These are phyloP conservation scores for Atherinosoma microstoma DNA, from an alignment of 2,797 vertebrate species.

Conservation along the genomic window DNA sequence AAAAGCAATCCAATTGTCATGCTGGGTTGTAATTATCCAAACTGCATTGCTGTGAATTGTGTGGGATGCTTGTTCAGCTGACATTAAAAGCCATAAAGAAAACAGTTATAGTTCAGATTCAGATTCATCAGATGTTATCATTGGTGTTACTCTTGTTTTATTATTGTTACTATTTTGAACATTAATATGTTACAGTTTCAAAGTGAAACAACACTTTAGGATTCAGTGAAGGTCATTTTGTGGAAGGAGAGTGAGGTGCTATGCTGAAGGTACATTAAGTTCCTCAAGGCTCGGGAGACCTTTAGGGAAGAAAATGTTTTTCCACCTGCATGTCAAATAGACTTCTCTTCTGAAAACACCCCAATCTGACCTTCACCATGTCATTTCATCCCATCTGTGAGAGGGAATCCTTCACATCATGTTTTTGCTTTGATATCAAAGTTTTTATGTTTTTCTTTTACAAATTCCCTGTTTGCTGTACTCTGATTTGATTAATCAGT, in stretches of 20 bases:
- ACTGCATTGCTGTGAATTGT: conserved; percentile 34
- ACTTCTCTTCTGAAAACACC: conserved; percentile 48
- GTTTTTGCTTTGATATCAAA: conserved; percentile 9
- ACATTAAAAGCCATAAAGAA: conserved; percentile 29
- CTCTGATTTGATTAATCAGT: conserved; percentile 22
- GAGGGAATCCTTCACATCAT: conserved; percentile 17
- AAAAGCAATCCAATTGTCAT: conserved; percentile 30
- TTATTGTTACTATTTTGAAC: background rate
- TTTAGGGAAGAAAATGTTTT: conserved; percentile 55
- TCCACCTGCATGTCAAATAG: conserved; percentile 57
- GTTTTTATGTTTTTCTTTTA: background rate
- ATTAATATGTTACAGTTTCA: conserved; percentile 1
- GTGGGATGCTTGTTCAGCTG: conserved; percentile 16
- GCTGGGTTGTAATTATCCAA: conserved; percentile 39
- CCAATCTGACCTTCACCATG: conserved; percentile 53
- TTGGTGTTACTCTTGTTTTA: background rate
- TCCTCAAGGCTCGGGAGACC: conserved; percentile 60
- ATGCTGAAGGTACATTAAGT: conserved; percentile 37
- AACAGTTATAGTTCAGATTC: conserved; percentile 18
- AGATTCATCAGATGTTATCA: background rate
- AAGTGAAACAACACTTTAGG: conserved; percentile 18
- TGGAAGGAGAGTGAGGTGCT: conserved; percentile 31
- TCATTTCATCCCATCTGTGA: conserved; percentile 33
- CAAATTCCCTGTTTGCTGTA: conserved; percentile 2
- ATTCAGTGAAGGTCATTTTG: conserved; percentile 34